These are phyloP conservation scores for Gorsachius magnificus DNA, from an alignment of 2,797 vertebrate species.

Conservation along the genomic window DNA sequence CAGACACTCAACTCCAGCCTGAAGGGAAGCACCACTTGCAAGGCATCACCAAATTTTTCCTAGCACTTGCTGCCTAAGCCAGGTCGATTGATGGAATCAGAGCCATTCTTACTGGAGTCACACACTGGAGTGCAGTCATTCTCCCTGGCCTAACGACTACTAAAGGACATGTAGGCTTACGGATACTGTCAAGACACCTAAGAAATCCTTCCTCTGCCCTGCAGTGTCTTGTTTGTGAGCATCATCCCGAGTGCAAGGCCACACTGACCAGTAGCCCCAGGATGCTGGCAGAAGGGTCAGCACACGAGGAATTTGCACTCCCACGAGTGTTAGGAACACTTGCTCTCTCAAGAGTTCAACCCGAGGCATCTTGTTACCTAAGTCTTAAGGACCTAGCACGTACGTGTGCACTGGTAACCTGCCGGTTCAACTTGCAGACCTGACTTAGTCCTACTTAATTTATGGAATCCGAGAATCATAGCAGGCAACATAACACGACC, in stretches of 20 bases:
- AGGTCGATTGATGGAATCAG: neutral
- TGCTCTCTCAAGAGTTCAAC: neutral
- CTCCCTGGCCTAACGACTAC: neutral
- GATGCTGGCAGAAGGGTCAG: neutral
- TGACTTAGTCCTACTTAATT: neutral
- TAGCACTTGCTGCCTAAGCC: neutral
- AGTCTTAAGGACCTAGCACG: neutral
- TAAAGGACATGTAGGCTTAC: neutral
- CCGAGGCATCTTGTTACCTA: neutral
- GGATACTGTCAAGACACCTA: neutral
- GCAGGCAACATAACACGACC: neutral
- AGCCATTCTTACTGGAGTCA: neutral
- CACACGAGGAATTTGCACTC: neutral
- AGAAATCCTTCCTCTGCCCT: neutral
- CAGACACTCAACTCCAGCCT: neutral
- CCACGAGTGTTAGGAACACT: neutral
- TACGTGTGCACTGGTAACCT: neutral
- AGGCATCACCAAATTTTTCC: neutral
- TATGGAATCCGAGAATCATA: neutral
- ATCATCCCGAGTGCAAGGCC: neutral
- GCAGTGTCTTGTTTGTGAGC: neutral
- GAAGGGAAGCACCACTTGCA: rapidly evolving
- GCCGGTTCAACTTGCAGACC: neutral
- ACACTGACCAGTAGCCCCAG: neutral
- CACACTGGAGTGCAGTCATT: neutral